Evolutionary conservation across 2,888 invertebrate genomes (phyloP).

Genomic region (Dinocampus coccinellae): DNA sequence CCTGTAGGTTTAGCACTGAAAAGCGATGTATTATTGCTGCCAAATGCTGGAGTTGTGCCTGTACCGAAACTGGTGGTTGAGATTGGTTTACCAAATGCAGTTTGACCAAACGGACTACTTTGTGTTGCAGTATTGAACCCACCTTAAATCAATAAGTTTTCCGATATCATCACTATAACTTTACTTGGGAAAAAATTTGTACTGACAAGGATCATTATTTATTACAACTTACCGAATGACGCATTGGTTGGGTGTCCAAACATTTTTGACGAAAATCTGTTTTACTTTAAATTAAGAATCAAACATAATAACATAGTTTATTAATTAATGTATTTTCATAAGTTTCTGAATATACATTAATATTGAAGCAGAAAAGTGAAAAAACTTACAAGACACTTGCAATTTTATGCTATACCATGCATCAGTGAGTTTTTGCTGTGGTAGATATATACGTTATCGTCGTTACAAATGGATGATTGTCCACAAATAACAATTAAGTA

Average conservation of each 20-base stretch:
- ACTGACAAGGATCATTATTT: constrained; percentile 26
- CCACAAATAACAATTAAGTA: not conserved
- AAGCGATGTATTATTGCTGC: constrained; percentile 73
- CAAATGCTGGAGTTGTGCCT: constrained; percentile 77
- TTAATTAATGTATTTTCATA: not conserved
- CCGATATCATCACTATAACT: constrained; percentile 4
- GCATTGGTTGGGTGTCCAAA: constrained; percentile 65
- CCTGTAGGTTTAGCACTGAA: constrained; percentile 73
- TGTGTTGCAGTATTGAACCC: constrained; percentile 71
- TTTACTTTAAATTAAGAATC: not conserved
- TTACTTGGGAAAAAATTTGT: constrained; percentile 51
- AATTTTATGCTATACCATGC: no score
- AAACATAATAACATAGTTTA: not conserved
- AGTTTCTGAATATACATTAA: no score
- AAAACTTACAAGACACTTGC: no score
- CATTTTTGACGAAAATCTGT: constrained; percentile 44
- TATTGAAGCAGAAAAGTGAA: not conserved
- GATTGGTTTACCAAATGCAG: constrained; percentile 73
- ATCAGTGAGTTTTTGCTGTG: no score
- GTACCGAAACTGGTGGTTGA: constrained; percentile 77
- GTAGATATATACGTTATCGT: no score
- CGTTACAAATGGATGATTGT: not conserved
- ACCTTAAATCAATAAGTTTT: constrained; percentile 54
- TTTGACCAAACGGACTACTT: constrained; percentile 71
- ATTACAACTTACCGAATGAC: constrained; percentile 67